Evolutionary conservation across 2,797 vertebrate genomes (phyloP).

Genomic region (Typhlichthys eigenmanni): DNA sequence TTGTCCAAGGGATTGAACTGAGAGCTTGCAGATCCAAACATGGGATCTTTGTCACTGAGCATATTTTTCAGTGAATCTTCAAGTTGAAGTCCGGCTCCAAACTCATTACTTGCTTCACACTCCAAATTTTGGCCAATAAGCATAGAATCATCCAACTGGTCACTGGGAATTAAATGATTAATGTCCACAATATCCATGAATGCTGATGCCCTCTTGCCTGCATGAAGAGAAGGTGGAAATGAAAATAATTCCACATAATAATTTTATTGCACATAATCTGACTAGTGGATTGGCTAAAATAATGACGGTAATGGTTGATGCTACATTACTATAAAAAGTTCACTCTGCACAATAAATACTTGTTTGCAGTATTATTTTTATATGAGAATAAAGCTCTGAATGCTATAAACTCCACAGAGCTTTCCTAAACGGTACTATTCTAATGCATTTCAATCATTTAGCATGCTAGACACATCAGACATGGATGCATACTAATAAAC

Average conservation of each 20-base stretch:
- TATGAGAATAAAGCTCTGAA: no score
- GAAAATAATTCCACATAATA: no score
- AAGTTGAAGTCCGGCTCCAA: conserved; percentile 86
- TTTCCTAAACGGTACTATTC: no score
- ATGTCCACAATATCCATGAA: conserved; percentile 99
- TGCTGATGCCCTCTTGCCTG: conserved; percentile 87
- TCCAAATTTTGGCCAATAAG: conserved; percentile 94
- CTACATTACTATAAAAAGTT: not conserved
- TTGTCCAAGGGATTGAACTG: conserved; percentile 97
- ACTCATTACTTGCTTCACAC: conserved; percentile 97
- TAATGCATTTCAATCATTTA: no score
- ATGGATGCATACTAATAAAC: no score
- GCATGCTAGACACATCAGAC: no score
- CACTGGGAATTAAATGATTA: conserved; percentile 98
- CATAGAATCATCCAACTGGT: conserved; percentile 97
- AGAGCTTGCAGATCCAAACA: conserved; percentile 97
- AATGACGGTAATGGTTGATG: not conserved
- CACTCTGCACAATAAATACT: not conserved
- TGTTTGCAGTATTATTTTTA: no score
- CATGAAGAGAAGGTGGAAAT: conserved; percentile 7
- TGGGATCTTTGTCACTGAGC: conserved; percentile 99
- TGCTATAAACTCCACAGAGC: no score
- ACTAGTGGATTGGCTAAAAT: not conserved
- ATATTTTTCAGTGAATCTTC: conserved; percentile 98
- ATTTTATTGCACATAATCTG: not conserved